phyloP scores from a whole-genome alignment of 2,797 vertebrate species.

The Gorsachius magnificus region DNA sequence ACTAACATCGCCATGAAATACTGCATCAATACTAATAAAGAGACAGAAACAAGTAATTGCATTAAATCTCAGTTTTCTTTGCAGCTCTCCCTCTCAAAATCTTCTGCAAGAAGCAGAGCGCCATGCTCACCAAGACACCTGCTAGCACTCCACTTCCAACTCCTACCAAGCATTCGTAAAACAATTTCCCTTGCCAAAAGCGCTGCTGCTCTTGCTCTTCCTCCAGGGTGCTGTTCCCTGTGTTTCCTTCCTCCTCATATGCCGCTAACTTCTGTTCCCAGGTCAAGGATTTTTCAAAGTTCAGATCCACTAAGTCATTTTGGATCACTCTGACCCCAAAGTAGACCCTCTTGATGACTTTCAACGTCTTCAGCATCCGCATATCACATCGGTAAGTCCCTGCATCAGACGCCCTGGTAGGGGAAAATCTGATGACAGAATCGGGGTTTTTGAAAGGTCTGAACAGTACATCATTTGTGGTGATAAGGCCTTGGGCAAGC shows the following conservation, averaged over 20 bases:
- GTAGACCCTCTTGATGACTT: slow-evolving; percentile 81
- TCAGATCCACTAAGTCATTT: slow-evolving; percentile 67
- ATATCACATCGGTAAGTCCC: slow-evolving; percentile 90
- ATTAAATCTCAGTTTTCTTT: rapidly evolving
- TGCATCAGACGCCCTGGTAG: slow-evolving; percentile 78
- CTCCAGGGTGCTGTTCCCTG: background rate
- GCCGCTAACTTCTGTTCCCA: slow-evolving; percentile 55
- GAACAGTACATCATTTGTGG: slow-evolving; percentile 80
- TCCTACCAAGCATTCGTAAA: background rate
- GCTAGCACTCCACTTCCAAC: background rate
- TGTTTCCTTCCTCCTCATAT: background rate
- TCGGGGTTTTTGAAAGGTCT: slow-evolving; percentile 33
- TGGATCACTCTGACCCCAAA: slow-evolving; percentile 85
- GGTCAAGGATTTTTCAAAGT: slow-evolving; percentile 74
- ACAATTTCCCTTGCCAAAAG: slow-evolving; percentile 22
- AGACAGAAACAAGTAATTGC: background rate
- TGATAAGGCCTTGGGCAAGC: slow-evolving; percentile 83
- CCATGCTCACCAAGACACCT: background rate
- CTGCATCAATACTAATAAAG: background rate
- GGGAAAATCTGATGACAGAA: slow-evolving; percentile 23
- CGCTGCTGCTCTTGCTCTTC: background rate
- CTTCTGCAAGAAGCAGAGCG: background rate
- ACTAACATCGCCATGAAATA: background rate
- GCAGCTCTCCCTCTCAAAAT: rapidly evolving
- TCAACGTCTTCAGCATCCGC: slow-evolving; percentile 60